phyloP scores from a whole-genome alignment of 1,140 invertebrate genomes.

The Asbolus verrucosus region DNA sequence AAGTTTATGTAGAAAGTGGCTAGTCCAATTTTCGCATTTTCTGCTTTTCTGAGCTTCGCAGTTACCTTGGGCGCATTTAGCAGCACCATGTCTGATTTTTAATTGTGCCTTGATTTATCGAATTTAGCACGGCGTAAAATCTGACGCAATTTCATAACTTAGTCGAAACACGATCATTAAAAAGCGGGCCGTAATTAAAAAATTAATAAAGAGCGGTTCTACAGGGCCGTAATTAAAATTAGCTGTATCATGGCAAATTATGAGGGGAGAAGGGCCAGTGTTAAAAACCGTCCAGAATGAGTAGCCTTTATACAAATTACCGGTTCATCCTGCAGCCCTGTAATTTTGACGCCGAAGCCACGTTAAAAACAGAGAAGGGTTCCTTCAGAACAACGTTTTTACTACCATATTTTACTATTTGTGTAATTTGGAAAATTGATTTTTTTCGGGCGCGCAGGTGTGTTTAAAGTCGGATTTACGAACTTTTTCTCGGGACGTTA shows the following conservation, averaged over 20 bases:
- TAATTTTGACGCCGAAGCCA: conserved; percentile 56
- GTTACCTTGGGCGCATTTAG: neutral
- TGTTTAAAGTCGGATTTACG: neutral
- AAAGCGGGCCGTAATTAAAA: no score
- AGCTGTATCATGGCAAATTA: conserved; percentile 55
- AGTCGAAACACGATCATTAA: no score
- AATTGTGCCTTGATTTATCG: neutral
- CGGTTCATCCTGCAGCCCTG: conserved; percentile 51
- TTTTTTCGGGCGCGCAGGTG: conserved; percentile 37
- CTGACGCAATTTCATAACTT: no score
- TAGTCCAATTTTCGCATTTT: neutral
- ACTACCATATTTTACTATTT: conserved; percentile 56
- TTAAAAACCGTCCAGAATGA: conserved; percentile 50
- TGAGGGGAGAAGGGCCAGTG: conserved; percentile 31
- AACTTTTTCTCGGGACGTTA: neutral
- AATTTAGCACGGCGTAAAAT: no score
- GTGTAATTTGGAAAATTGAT: conserved; percentile 57
- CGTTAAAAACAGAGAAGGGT: conserved; percentile 51
- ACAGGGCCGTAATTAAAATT: conserved; percentile 50
- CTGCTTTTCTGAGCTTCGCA: neutral
- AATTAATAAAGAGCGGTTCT: conserved; percentile 47
- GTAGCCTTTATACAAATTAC: conserved; percentile 60
- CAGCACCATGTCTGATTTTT: neutral
- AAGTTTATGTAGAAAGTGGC: no score
- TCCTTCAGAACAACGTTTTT: conserved; percentile 47